Percentiles rank a stretch among this genome's conserved stretches.
These are phyloP conservation scores for Conus ventricosus DNA, from an alignment of 1,140 invertebrate species.

Conservation along the genomic window DNA sequence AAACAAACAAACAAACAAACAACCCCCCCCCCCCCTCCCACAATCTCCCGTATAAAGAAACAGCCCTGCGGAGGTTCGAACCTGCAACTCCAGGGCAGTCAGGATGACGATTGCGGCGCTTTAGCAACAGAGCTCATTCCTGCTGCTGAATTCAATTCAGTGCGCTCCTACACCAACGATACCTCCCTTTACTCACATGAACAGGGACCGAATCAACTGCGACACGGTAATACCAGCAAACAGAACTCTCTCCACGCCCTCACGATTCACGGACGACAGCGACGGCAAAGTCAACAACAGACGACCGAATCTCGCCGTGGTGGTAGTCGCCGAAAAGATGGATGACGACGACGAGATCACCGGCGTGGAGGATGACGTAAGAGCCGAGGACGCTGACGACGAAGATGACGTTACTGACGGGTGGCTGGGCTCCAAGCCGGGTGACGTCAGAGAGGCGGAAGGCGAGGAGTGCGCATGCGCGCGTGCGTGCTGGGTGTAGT, in stretches of 20 bases:
- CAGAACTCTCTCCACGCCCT: slow-evolving; percentile 90
- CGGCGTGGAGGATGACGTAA: slow-evolving; percentile 1
- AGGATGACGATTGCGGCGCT: too few species aligned
- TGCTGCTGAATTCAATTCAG: too few species aligned
- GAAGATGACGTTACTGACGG: background rate
- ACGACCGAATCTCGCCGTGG: slow-evolving; percentile 86
- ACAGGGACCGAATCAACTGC: slow-evolving; percentile 36
- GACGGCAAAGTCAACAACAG: slow-evolving; percentile 85
- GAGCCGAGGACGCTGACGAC: background rate
- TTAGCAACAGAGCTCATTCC: too few species aligned
- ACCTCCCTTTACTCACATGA: background rate
- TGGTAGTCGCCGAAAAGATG: background rate
- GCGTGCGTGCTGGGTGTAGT: slow-evolving; percentile 77
- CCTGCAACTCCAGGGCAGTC: too few species aligned
- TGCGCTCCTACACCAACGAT: background rate
- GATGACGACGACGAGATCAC: background rate
- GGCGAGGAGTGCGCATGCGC: slow-evolving; percentile 74
- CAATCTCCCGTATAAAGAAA: too few species aligned
- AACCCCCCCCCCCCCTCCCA: too few species aligned
- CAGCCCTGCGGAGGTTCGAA: too few species aligned
- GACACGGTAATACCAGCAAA: slow-evolving; percentile 84
- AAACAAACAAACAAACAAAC: too few species aligned
- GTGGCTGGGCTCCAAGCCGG: slow-evolving; percentile 1
- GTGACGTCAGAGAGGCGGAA: slow-evolving; percentile 19
- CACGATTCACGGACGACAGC: slow-evolving; percentile 81